Evolutionary conservation across 1,140 invertebrate genomes (phyloP).

Genomic region (Zaprionus ghesquierei): DNA sequence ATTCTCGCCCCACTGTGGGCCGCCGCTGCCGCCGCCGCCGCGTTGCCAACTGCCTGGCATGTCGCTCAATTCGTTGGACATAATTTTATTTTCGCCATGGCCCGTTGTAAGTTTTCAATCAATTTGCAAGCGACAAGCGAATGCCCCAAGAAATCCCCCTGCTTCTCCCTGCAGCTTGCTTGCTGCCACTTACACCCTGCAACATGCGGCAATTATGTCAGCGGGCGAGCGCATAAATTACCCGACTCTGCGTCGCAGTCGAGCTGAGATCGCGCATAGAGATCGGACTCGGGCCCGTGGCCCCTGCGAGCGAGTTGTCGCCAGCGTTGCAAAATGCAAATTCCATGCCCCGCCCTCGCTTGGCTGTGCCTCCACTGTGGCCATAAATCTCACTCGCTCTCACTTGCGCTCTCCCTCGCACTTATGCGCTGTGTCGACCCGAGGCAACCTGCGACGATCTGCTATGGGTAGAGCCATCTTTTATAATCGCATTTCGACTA

Average conservation of each 20-base stretch:
- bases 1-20: constrained; percentile 4
- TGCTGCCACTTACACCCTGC: background rate
- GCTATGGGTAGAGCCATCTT: constrained; percentile 23
- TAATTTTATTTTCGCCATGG: constrained; percentile 39
- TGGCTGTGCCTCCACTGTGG: background rate
- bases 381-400: constrained; percentile 58
- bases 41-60: constrained; percentile 28
- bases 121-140: constrained; percentile 51
- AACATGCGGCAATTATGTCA: constrained; percentile 66
- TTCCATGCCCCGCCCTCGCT: background rate
- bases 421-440: constrained; percentile 66
- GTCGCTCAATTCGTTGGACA: constrained; percentile 32
- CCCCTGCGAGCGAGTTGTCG: constrained; percentile 16
- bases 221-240: constrained; percentile 70
- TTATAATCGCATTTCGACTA: constrained; percentile 80
- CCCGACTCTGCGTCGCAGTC: constrained; percentile 25
- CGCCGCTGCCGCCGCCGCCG: background rate
- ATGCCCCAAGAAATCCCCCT: background rate
- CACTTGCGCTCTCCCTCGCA: constrained; percentile 30
- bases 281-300: background rate
- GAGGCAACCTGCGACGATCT: background rate
- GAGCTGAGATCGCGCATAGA: background rate
- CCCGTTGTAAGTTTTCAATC: constrained; percentile 72
- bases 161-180: background rate
- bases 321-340: constrained; percentile 46